Base-by-base conservation (phyloP, 1,140 invertebrate genomes). In the Anagrus nilaparvatae region DNA sequence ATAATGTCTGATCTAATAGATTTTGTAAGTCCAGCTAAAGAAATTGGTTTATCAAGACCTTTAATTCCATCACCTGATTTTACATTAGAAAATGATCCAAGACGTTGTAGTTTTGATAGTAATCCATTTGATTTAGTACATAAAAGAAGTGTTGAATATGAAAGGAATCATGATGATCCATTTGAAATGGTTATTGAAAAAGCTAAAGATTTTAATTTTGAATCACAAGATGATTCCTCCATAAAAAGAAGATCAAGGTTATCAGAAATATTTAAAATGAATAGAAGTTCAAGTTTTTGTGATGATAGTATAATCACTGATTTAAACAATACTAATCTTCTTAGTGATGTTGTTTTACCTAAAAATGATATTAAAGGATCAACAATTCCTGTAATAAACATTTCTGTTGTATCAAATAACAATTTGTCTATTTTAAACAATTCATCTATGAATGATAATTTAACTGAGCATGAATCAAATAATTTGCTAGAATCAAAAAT, bases 81-180 rank as follows among this genome's bases (percentile, higher is more conserved):
- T 32, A 37, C 14, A 36, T 28, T 25, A 20, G 30, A 18, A 27
- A 25, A 4, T 36, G 7, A 14, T 23, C 12, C 6, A 12, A 37
- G 5, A 14, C 6, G 30, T 21, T 17, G 20, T n/a, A 60, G 48
- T 24, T 23, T 55, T 2, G 57, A 54, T 3, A 59, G 60, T 17
- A 65, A 64, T 53, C 63, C 63, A 5, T 65, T 65, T 43, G 63
- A 65, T 38, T 44, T 38, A 33, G 54, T 53, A 1, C 29, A 61
- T 5, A 39, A 56, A 18, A 52, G 61, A 39, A 55, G 51, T 6
- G 49, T 43, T 4, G 58, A 63, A 12, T 63, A 61, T 6, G 46
- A 53, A 5, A 49, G 46, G 8, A 64, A 59, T 38, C 50, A 50
- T 5, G 47, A 56, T 7, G 63, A 65, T 50, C 61, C 63, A 5